These are phyloP conservation scores for Pao palembangensis DNA, from an alignment of 2,113 vertebrate species.

Conservation along the genomic window DNA sequence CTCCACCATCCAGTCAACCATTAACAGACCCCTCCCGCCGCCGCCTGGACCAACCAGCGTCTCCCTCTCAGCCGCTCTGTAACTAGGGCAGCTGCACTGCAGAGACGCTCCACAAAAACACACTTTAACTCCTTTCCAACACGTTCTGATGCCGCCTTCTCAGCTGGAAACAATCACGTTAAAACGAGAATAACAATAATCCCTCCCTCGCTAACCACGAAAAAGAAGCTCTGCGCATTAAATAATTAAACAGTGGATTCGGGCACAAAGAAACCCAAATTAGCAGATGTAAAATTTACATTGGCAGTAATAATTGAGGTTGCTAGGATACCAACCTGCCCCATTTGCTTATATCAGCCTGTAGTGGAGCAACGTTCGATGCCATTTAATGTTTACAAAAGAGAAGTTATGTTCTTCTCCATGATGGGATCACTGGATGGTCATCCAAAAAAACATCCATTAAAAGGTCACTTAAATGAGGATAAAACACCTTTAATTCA, in stretches of 20 bases:
- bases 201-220: background rate
- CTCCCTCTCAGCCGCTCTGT: slow-evolving; percentile 51
- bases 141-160: background rate
- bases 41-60: slow-evolving; percentile 37
- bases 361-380: background rate
- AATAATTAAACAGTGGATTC: slow-evolving; percentile 12
- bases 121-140: slow-evolving; percentile 11
- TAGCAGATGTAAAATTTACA: background rate
- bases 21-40: slow-evolving; percentile 42
- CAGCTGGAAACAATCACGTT: background rate
- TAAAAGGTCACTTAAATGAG: no score
- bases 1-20: slow-evolving; percentile 40
- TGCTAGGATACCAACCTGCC: slow-evolving; percentile 6
- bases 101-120: slow-evolving; percentile 59
- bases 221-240: background rate
- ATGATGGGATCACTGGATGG: no score
- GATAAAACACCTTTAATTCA: no score
- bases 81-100: slow-evolving; percentile 71
- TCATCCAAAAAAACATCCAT: no score
- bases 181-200: background rate
- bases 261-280: background rate
- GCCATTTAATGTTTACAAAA: no score
- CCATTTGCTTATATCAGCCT: background rate
- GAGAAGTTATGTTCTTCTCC: no score
- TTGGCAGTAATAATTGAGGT: background rate